Percentiles rank a stretch among this genome's conserved stretches.
phyloP scores from a whole-genome alignment of 2,888 invertebrate genomes.

The Apodemia duryi region DNA sequence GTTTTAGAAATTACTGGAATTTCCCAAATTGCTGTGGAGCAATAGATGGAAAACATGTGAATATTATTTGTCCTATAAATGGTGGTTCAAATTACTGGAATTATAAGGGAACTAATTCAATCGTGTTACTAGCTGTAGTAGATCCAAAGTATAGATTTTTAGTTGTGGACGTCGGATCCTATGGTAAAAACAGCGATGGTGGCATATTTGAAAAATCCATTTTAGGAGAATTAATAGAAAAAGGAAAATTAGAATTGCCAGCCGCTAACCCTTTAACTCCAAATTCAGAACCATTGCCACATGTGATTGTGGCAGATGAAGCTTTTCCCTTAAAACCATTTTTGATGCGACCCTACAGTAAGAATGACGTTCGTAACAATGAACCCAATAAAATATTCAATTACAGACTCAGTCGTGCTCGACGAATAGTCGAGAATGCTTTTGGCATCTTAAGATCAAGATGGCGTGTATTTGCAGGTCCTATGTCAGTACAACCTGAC shows the following conservation, averaged over 20 bases:
- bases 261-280: conserved; percentile 5
- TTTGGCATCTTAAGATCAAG: conserved; percentile 12
- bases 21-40: conserved; percentile 16
- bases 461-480: conserved; percentile 17
- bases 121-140: conserved; percentile 30
- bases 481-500: conserved; percentile 18
- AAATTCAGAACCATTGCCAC: conserved; percentile 13
- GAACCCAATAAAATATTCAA: conserved; percentile 26
- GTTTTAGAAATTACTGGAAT: no score
- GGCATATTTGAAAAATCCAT: conserved; percentile 16
- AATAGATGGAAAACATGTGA: conserved; percentile 30
- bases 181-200: conserved; percentile 12
- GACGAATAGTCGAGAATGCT: neutral
- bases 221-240: conserved; percentile 11
- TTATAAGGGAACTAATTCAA: conserved; percentile 31
- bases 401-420: conserved; percentile 23
- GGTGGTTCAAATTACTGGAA: conserved; percentile 30
- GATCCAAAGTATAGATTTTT: conserved; percentile 30
- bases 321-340: no score
- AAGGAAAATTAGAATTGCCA: conserved; percentile 14
- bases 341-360: neutral
- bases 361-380: conserved; percentile 19
- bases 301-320: neutral
- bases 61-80: conserved; percentile 29
- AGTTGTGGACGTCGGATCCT: conserved; percentile 17